A percentile compares a stretch with the other conserved stretches of the same genome.
Evolutionary conservation across 2,888 invertebrate species (phyloP).

Genomic region (Metellina segmentata): DNA sequence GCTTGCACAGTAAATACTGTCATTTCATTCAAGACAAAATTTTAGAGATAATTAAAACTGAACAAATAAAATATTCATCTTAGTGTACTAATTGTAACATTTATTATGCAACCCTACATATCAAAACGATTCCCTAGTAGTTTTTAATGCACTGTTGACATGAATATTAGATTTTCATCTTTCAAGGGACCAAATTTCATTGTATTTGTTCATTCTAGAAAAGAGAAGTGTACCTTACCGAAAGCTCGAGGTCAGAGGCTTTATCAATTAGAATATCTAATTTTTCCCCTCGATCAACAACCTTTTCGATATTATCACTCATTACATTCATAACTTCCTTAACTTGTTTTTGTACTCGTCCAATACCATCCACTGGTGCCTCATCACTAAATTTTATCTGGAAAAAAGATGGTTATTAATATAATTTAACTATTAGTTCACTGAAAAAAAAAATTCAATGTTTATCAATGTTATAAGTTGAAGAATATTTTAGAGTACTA

Average conservation of each 20-base stretch:
- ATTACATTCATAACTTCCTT: constrained; percentile 75
- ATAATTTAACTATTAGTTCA: not conserved
- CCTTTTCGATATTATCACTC: constrained; percentile 75
- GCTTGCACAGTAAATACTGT: no score
- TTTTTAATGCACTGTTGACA: not conserved
- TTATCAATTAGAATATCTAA: constrained; percentile 74
- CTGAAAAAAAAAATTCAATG: not conserved
- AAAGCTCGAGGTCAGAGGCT: constrained; percentile 74
- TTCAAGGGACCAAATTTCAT: not conserved
- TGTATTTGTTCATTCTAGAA: not conserved
- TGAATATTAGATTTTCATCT: not conserved
- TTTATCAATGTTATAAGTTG: not conserved
- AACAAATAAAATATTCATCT: no score
- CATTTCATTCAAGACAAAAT: not conserved
- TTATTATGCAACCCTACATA: no score
- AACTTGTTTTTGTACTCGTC: constrained; percentile 71
- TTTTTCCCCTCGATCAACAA: constrained; percentile 74
- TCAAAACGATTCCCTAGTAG: not conserved
- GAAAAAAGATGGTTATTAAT: not conserved
- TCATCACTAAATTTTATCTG: constrained; percentile 61
- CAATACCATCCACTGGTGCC: constrained; percentile 55
- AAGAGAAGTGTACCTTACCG: constrained; percentile 48
- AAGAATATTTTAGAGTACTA: no score
- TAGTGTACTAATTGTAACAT: no score
- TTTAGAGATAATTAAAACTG: not conserved